Evolutionary conservation across 2,888 invertebrate species (phyloP).

Genomic region (Plebejus melissa): DNA sequence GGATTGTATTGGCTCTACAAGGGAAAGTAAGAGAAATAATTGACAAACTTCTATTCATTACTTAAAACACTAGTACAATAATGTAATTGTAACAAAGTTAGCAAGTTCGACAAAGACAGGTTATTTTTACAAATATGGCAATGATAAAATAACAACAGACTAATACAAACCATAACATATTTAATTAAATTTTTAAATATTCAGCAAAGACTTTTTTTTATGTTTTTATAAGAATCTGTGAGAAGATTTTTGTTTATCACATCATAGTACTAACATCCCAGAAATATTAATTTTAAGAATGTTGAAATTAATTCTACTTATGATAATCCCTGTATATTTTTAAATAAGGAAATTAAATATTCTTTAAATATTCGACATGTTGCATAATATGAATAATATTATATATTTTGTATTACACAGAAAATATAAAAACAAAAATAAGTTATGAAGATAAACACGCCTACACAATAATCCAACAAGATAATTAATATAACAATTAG

Average conservation of each 20-base stretch:
- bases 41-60: neutral
- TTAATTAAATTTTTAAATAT: neutral
- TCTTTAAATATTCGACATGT: neutral
- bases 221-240: neutral
- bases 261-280: conserved; percentile 2
- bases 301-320: neutral
- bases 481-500: too few relatives aligned
- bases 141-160: neutral
- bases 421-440: conserved; percentile 8
- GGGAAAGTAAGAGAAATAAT: neutral
- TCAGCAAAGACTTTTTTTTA: neutral
- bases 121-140: neutral
- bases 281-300: neutral
- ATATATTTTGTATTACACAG: conserved; percentile 2
- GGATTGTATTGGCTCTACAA: conserved; percentile 16
- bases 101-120: neutral
- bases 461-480: neutral
- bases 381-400: neutral
- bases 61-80: neutral
- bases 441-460: neutral
- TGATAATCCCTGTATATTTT: neutral
- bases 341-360: neutral
- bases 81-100: neutral
- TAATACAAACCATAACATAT: conserved; percentile 23
- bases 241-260: neutral